phyloP scores from a whole-genome alignment of 2,113 vertebrate genomes.

The Chionomys nivalis region DNA sequence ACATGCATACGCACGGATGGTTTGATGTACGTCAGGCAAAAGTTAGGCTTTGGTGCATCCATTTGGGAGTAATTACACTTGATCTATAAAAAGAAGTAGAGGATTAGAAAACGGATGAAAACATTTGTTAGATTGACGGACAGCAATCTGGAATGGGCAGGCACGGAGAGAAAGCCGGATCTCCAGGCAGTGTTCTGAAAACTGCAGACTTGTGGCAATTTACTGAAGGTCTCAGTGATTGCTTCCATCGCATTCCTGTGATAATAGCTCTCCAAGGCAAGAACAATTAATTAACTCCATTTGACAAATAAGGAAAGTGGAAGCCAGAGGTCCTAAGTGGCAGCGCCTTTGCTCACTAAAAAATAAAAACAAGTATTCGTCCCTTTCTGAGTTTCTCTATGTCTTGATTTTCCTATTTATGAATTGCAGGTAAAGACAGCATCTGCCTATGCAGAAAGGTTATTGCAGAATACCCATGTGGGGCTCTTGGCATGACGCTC shows the following conservation, averaged over 20 bases:
- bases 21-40: slow-evolving; percentile 63
- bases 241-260: background rate
- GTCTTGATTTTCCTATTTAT: background rate
- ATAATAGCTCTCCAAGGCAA: background rate
- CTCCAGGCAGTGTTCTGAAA: slow-evolving; percentile 57
- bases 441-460: background rate
- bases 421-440: background rate
- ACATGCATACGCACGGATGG: background rate
- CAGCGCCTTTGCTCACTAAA: background rate
- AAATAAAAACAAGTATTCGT: background rate
- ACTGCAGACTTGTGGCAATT: slow-evolving; percentile 24
- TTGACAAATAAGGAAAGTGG: background rate
- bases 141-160: slow-evolving; percentile 59
- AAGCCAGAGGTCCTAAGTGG: background rate
- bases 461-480: background rate
- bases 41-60: slow-evolving; percentile 67
- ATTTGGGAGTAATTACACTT: slow-evolving; percentile 78
- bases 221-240: slow-evolving; percentile 40
- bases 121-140: slow-evolving; percentile 58
- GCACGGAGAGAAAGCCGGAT: slow-evolving; percentile 48
- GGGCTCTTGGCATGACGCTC: background rate
- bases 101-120: slow-evolving; percentile 71
- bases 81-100: slow-evolving; percentile 56
- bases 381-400: background rate
- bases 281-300: background rate